These are phyloP conservation scores for Grantiella picta DNA, from an alignment of 2,113 vertebrate species.

Conservation along the genomic window DNA sequence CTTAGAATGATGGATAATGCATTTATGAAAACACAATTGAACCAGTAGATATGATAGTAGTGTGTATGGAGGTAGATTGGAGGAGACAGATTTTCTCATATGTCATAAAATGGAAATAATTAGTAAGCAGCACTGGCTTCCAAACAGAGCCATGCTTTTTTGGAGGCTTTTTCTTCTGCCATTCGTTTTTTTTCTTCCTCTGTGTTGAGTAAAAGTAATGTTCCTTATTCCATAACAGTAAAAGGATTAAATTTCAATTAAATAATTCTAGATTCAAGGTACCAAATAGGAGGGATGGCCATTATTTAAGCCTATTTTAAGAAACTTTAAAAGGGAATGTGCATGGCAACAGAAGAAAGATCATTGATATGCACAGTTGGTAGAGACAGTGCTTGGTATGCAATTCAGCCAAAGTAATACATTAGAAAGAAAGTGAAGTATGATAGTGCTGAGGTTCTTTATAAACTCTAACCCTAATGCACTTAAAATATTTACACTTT, in stretches of 20 bases:
- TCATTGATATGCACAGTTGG: neutral
- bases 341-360: neutral
- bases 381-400: neutral
- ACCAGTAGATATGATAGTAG: neutral
- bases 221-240: neutral
- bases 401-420: slow-evolving; percentile 11
- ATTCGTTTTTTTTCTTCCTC: neutral
- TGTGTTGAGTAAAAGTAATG: neutral
- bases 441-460: neutral
- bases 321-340: neutral
- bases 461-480: neutral
- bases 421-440: neutral
- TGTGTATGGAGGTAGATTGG: neutral
- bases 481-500: neutral
- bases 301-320: neutral
- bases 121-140: neutral
- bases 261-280: neutral
- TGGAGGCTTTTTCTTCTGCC: neutral
- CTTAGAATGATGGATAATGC: neutral
- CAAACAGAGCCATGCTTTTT: neutral
- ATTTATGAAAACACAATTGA: neutral
- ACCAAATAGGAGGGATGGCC: neutral
- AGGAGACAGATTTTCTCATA: neutral
- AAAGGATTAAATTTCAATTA: neutral
- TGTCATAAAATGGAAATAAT: neutral